Conservation (phyloP, 2,113 vertebrate genomes). For the Ictalurus furcatus region DNA sequence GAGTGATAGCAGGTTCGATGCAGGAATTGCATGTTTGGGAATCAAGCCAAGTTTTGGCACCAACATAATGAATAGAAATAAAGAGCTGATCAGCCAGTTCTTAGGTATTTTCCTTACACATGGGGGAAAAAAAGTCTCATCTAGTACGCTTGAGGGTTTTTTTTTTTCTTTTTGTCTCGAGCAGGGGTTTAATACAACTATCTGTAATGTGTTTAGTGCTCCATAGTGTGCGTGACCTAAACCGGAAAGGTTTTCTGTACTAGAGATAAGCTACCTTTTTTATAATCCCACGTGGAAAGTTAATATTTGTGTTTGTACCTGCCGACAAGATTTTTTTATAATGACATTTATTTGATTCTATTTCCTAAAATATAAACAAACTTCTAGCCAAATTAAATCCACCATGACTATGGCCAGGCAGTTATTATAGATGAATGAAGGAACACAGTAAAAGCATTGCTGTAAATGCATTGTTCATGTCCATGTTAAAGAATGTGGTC, state of each 20-base stretch:
- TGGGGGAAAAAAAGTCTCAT: not conserved
- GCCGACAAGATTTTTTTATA: not conserved
- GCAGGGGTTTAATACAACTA: not conserved
- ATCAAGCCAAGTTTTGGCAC: not conserved
- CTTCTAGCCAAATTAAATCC: not conserved
- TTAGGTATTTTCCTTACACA: not conserved
- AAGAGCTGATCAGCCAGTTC: not conserved
- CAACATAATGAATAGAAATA: not conserved
- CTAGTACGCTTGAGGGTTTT: not conserved
- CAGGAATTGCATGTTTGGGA: not conserved
- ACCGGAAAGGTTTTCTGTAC: not conserved
- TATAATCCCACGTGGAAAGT: not conserved
- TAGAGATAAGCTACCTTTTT: too few relatives aligned
- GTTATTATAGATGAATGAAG: not conserved
- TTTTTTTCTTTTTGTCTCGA: not conserved
- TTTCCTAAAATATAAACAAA: not conserved
- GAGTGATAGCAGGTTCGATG: conserved; percentile 41
- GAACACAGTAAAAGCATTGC: not conserved
- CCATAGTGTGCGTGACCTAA: not conserved
- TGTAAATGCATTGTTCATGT: not conserved
- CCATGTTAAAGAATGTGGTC: not conserved
- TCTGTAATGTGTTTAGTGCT: not conserved
- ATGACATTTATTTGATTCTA: not conserved
- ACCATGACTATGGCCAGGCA: too few relatives aligned
- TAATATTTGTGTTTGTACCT: not conserved